phyloP scores from a whole-genome alignment of 2,797 vertebrate genomes.

The Orientallactaga sibirica region DNA sequence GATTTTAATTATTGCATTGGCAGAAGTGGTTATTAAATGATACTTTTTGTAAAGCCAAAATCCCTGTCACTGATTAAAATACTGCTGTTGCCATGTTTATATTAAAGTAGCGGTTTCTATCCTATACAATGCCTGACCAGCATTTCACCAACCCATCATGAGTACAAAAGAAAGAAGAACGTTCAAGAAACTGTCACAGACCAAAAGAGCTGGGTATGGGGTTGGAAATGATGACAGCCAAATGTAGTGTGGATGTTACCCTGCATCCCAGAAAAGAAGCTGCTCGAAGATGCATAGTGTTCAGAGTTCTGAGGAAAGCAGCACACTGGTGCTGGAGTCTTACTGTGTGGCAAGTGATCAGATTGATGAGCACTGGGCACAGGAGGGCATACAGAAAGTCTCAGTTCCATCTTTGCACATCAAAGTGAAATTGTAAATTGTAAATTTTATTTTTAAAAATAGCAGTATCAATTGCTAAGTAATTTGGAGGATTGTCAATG shows the following conservation, averaged over 20 bases:
- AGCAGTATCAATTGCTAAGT: not conserved
- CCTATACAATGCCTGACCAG: not conserved
- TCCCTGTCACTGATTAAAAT: constrained; percentile 27
- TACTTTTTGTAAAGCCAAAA: not conserved
- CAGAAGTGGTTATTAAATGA: not conserved
- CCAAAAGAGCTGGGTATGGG: not conserved
- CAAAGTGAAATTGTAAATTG: not conserved
- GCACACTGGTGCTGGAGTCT: not conserved
- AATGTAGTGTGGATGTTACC: not conserved
- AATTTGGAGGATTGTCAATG: not conserved
- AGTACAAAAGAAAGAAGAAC: not conserved
- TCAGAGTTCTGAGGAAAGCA: not conserved
- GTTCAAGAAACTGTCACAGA: not conserved
- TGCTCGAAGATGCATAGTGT: not conserved
- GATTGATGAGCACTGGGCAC: not conserved
- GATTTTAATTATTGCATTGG: not conserved
- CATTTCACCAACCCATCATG: not conserved
- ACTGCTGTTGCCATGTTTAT: not conserved
- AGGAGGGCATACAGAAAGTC: fast-evolving
- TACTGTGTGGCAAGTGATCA: not conserved
- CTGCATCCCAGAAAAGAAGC: not conserved
- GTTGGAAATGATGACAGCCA: not conserved
- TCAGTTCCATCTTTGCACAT: not conserved
- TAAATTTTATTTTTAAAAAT: not conserved
- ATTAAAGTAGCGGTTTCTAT: not conserved